A percentile compares a stretch with the other conserved stretches of the same genome.
Conservation (phyloP, 2,888 invertebrate genomes). For the Stenurella melanura region DNA sequence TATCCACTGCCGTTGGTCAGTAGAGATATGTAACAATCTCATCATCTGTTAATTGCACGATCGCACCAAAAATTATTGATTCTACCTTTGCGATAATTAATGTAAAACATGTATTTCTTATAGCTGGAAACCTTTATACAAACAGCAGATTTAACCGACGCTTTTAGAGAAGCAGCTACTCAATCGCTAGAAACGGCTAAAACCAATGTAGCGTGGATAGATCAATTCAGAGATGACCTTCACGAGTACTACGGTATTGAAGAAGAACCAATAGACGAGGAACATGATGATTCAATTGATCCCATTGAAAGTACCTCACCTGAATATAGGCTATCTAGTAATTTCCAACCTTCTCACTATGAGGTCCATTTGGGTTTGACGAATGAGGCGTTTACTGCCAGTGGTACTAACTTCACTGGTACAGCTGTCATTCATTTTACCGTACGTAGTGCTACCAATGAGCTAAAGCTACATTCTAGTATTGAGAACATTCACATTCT, state of each 20-base stretch:
- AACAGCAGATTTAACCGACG: conserved; percentile 39
- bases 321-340: conserved; percentile 26
- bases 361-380: conserved; percentile 21
- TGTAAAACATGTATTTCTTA: background rate
- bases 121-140: conserved; percentile 48
- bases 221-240: conserved; percentile 42
- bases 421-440: conserved; percentile 26
- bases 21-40: too few species aligned
- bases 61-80: too few species aligned
- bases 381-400: conserved; percentile 1
- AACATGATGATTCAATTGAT: conserved; percentile 21
- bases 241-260: conserved; percentile 39
- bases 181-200: conserved; percentile 45
- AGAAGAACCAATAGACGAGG: background rate
- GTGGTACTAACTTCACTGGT: conserved; percentile 24
- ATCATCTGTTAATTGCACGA: too few species aligned
- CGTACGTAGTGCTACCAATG: background rate
- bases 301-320: conserved; percentile 22
- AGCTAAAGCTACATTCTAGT: conserved; percentile 17
- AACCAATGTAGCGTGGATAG: conserved; percentile 47
- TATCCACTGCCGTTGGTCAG: too few species aligned
- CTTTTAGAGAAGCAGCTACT: conserved; percentile 44
- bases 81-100: too few species aligned
- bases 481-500: conserved; percentile 12
- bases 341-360: conserved; percentile 27